Conservation (phyloP, 1,140 invertebrate species). For the Drosophila parabipectinata region DNA sequence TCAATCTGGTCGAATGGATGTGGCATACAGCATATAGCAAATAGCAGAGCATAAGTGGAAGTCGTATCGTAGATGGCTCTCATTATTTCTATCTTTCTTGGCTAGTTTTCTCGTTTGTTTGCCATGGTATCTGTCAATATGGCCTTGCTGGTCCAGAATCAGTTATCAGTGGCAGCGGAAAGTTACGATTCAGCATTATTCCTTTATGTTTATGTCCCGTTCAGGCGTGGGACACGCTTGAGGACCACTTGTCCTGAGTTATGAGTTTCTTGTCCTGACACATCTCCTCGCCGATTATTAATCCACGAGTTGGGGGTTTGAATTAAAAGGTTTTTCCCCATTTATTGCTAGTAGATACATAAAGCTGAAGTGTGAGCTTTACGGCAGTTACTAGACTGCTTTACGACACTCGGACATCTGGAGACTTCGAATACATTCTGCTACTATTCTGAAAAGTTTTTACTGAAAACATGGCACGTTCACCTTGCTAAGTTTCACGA, state of each 20-base stretch:
- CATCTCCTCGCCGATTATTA: constrained; percentile 15
- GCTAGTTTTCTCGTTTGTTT: constrained; percentile 11
- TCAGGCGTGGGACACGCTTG: constrained; percentile 11
- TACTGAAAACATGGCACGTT: neutral
- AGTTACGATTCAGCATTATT: constrained; percentile 50
- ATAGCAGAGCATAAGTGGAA: constrained; percentile 39
- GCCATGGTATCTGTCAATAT: constrained; percentile 20
- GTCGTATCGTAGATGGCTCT: constrained; percentile 33
- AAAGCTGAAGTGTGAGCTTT: neutral
- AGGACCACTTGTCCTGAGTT: constrained; percentile 32
- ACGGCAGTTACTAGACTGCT: neutral
- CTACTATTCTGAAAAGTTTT: neutral
- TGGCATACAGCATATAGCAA: neutral
- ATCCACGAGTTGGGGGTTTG: neutral
- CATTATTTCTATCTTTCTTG: constrained; percentile 35
- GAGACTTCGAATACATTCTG: neutral
- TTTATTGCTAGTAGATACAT: neutral
- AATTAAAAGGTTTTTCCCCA: neutral
- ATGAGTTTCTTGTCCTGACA: constrained; percentile 49
- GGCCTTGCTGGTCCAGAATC: neutral
- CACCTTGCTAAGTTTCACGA: neutral
- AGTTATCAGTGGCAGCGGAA: constrained; percentile 9
- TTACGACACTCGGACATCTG: neutral
- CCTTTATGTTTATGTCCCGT: constrained; percentile 39
- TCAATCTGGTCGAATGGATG: constrained; percentile 1